Evolutionary conservation across 53 echinoderm and acorn worm genomes (phyloP).

Genomic region (Holothuria leucospilota): DNA sequence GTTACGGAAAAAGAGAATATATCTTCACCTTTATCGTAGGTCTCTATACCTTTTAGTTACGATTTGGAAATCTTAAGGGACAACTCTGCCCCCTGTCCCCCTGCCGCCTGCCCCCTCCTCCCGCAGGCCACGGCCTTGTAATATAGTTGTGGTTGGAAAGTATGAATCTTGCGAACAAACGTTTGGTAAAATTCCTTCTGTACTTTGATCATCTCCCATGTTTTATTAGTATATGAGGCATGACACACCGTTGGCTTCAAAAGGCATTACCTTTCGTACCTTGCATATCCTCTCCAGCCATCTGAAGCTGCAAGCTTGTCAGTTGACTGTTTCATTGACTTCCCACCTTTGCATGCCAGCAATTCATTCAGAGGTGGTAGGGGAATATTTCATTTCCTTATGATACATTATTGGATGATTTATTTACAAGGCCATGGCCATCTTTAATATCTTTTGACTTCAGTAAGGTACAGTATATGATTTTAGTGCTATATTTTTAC

Average conservation of each 20-base stretch:
- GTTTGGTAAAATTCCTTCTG: conserved; percentile 32
- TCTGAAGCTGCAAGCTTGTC: background rate
- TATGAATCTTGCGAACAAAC: conserved; percentile 39
- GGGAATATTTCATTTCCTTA: background rate
- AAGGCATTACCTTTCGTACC: conserved; percentile 52
- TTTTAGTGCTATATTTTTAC: too few species aligned
- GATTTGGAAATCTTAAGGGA: too few species aligned
- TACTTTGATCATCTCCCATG: conserved; percentile 27
- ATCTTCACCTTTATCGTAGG: too few species aligned
- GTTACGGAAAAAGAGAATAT: too few species aligned
- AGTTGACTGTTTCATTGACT: conserved; percentile 8
- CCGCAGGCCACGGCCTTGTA: too few species aligned
- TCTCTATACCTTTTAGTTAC: too few species aligned
- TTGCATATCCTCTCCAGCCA: conserved; percentile 13
- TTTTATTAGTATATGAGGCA: conserved; percentile 13
- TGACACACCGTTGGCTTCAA: conserved; percentile 36
- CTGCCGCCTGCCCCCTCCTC: too few species aligned
- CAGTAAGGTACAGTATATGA: too few species aligned
- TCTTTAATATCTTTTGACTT: too few species aligned
- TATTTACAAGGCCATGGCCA: too few species aligned
- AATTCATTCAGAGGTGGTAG: background rate
- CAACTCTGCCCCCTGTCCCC: too few species aligned
- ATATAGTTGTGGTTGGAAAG: conserved; percentile 12
- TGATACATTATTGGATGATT: background rate
- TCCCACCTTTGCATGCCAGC: background rate